Evolutionary conservation across 53 echinoderm and acorn worm species (phyloP), one percentile per base, ranked within the genome.

Genomic region (Echinometra lucunter): DNA sequence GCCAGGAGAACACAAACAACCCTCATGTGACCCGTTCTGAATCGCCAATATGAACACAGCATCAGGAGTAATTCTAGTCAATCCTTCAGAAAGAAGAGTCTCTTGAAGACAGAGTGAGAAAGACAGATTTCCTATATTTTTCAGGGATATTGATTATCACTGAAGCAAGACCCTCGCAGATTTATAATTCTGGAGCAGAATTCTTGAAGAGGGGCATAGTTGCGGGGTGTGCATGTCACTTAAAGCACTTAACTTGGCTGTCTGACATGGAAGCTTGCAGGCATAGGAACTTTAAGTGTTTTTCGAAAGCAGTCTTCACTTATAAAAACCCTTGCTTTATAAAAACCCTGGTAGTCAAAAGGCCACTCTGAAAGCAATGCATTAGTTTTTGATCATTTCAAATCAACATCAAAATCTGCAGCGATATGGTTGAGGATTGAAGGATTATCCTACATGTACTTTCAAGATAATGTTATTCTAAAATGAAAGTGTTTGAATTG

Each of bases 81-180:
- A 85, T 85, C 85, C 15, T 13, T 10, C 23, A 15, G 85, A n/a
- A 49, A 30, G 85, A 28, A 28, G 85, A 49, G 85, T n/a, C 45
- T 45, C 45, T 11, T 47, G 28, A 4, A 45, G 85, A 49, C 85
- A 28, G 85, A 47, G 85, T 85, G 47, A 81, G 85, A 85, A 85
- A 47, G 85, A 85, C 85, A 85, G 85, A 85, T 85, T 85, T 85
- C 85, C 85, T 85, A 49, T 49, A 47, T 28, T 85, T 18, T 53
- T 85, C 85, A 85, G 28, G 85, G 28, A 85, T 49, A 85, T 85
- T n/a, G 85, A 85, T 85, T 47, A 85, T 85, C 5, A 11, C 27
- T 47, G 49, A 15, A 85, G 85, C 10, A 28, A 30, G 12, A 47
- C 30, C 85, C 49, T 16, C 49, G 12, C 19, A 85, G 45, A 85